Evolutionary conservation across 2,797 vertebrate species (phyloP), one percentile per base, ranked within the genome.

Genomic region (Smutsia gigantea): DNA sequence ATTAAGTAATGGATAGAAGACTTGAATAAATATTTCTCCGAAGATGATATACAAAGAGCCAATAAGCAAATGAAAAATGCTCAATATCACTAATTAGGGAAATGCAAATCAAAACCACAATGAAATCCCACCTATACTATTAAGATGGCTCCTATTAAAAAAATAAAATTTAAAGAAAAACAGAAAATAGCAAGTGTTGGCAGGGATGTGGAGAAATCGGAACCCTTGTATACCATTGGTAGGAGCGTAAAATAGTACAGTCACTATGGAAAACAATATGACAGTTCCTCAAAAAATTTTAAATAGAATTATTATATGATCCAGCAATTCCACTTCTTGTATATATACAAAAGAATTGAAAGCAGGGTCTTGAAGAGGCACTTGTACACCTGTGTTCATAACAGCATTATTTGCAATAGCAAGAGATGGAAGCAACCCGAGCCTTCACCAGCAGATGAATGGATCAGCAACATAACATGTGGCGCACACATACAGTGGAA

Each of bases 401-500:
- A 46, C 46, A 39, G 59, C n/a, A 4, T 21, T 31, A 51, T 21
- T 51, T 42, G 29, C 72, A 77, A 51, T 15, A 75, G 59, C 72
- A 15, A 78, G 9, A 81, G 1, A 46, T 31, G 46, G 59, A 53
- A 53, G 27, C 25, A 66, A 21, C 61, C 61, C 72, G 31, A 39
- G n/a, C 4, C 5, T 39, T n/a, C 18, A 66, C 37, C 12, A 7
- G 3, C 7, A 15, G 18, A 53, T 53, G 12, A 89, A 15, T 39
- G 25, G 59, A 55, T 14, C 21, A 63, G 12, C 21, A 5, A 53
- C 39, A 61, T 4, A 5, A 53, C 39, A 61, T 4, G 14, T 18
- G 13, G 68, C 4, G 0, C 29, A 19, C 11, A 5, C 11, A 1
- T 14, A 23, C 12, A 5, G 17, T 39, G 34, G 46, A 23, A 6